Evolutionary conservation across 2,888 invertebrate genomes (phyloP), one percentile per base, ranked within the genome.

Genomic region (Rosalia funebris): DNA sequence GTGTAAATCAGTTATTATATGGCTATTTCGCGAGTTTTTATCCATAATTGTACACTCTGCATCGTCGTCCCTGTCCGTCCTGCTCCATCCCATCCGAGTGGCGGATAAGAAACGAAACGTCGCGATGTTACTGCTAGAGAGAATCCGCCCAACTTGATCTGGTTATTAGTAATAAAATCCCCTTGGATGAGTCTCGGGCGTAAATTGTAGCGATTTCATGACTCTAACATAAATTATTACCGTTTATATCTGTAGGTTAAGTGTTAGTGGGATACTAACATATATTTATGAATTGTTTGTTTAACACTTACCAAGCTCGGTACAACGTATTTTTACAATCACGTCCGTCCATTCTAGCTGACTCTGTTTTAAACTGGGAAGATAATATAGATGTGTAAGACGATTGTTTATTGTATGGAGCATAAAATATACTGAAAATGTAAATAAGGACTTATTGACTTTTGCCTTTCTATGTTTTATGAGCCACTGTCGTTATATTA

Each of bases 1-100:
- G 68, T 72, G 74, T 74, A 75, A 75, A 75, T 75, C 75, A 75
- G 74, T 41, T 31, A 41, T 42, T 42, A 41, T 53, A 69, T 67
- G 66, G 62, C 63, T 65, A 60, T 68, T 68, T 65, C 68, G 65
- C 47, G 10, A 32, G 39, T 14, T 37, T 19, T 54, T 17, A 48
- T 36, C 19, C 19, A 12, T 36, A 34, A 34, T 36, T 5, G 10
- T 11, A 1, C 32, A 19, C 12, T 19, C 36, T 9, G 39, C 50
- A 25, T 17, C 50, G 15, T 20, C 44, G 17, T 14, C 44, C 44
- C 44, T 44, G 12, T 44, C 20, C 50, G 17, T 50, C 50, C 16
- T 39, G 37, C 50, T 50, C 17, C 50, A 10, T 12, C 39, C 19
- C 39, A 41, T 15, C 50, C 19, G 25, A 15, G 16, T 10, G 16